Evolutionary conservation across 1,140 invertebrate species (phyloP).

Genomic region (Catajapyx aquilonaris): DNA sequence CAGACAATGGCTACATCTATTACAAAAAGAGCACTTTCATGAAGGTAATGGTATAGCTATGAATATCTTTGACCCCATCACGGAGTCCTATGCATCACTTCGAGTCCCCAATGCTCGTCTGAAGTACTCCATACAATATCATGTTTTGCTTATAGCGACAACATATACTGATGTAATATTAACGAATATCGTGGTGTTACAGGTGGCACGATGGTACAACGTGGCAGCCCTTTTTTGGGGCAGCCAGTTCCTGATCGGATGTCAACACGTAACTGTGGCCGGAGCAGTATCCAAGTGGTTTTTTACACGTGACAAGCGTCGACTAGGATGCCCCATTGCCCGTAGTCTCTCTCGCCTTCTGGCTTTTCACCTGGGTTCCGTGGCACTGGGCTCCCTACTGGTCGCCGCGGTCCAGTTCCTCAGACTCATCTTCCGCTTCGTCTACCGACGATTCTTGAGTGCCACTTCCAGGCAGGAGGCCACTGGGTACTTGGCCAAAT

Average conservation of each 20-base stretch:
- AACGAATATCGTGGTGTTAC: constrained; percentile 12
- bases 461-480: constrained; percentile 13
- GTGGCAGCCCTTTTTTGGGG: constrained; percentile 47
- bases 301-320: constrained; percentile 45
- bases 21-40: constrained; percentile 29
- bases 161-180: constrained; percentile 2
- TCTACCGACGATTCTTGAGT: constrained; percentile 14
- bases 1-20: constrained; percentile 20
- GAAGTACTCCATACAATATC: neutral
- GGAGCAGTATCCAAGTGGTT: constrained; percentile 55
- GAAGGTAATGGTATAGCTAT: constrained; percentile 20
- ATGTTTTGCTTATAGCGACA: neutral
- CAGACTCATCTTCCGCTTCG: constrained; percentile 29
- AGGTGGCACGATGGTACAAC: constrained; percentile 40
- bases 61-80: constrained; percentile 2
- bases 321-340: constrained; percentile 31
- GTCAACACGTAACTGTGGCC: constrained; percentile 54
- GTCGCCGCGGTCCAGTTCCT: constrained; percentile 47
- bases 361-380: constrained; percentile 49
- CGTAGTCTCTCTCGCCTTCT: constrained; percentile 32
- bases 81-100: constrained; percentile 1
- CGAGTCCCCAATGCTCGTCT: constrained; percentile 5
- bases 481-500: constrained; percentile 24
- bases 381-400: constrained; percentile 51
- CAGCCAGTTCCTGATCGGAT: constrained; percentile 48